Conservation (phyloP, 1,140 invertebrate species). For the Ditylenchus dipsaci region DNA sequence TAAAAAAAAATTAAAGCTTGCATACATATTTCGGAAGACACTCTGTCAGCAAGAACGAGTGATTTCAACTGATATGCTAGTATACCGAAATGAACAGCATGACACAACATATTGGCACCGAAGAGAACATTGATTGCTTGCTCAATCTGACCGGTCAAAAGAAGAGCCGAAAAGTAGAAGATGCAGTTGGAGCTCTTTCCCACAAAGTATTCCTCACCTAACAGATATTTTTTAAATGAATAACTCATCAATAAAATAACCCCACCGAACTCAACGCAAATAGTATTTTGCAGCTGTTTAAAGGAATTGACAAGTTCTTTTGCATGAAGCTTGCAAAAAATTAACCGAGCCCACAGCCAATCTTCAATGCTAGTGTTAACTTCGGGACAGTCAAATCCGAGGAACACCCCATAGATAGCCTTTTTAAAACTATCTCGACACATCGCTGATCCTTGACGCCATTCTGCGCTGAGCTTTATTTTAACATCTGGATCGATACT, state of each 20-base stretch:
- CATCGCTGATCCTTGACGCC: conserved; percentile 35
- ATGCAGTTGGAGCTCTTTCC: conserved; percentile 28
- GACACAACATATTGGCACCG: conserved; percentile 15
- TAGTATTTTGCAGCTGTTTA: conserved; percentile 44
- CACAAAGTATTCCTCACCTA: conserved; percentile 55
- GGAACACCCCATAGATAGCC: conserved; percentile 45
- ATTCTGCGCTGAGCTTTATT: conserved; percentile 49
- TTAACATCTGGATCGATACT: conserved; percentile 44
- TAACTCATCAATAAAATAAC: too few species aligned
- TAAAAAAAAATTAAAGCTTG: background rate
- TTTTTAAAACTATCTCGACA: conserved; percentile 42
- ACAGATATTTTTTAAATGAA: too few species aligned
- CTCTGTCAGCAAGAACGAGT: conserved; percentile 25
- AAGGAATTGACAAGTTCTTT: conserved; percentile 24
- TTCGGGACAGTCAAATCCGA: conserved; percentile 41
- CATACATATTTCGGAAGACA: conserved; percentile 29
- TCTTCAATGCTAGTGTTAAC: conserved; percentile 50
- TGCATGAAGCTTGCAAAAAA: conserved; percentile 37
- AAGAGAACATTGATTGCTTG: conserved; percentile 42
- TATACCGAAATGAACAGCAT: conserved; percentile 50
- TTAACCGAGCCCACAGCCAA: conserved; percentile 53
- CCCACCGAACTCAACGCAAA: conserved; percentile 48
- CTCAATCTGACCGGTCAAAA: conserved; percentile 54
- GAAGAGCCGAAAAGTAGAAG: conserved; percentile 51
- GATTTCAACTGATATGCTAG: conserved; percentile 36